Conservation (phyloP, 1,140 invertebrate genomes). For the Meloidogyne floridensis region DNA sequence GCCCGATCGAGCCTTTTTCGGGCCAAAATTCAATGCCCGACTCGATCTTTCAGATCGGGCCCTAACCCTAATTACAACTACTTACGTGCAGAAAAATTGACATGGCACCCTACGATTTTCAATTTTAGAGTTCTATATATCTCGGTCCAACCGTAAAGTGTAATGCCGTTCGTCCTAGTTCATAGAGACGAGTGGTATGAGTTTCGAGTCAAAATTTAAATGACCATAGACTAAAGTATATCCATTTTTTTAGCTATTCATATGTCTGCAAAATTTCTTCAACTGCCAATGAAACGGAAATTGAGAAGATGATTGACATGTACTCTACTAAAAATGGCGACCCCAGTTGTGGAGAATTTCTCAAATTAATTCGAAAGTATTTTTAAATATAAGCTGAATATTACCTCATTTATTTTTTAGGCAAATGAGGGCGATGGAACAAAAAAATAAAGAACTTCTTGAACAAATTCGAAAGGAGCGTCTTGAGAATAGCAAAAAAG, state of each 20-base stretch:
- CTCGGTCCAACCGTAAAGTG: no score
- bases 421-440: background rate
- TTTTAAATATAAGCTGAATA: background rate
- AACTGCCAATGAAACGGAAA: slow-evolving; percentile 9
- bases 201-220: no score
- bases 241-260: slow-evolving; percentile 14
- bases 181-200: no score
- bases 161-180: no score
- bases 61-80: no score
- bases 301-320: slow-evolving; percentile 22
- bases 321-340: slow-evolving; percentile 28
- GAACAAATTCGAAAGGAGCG: background rate
- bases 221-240: no score
- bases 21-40: no score
- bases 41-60: no score
- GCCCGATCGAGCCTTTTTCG: no score
- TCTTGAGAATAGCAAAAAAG: slow-evolving; percentile 12
- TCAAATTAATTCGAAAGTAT: slow-evolving; percentile 27
- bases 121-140: no score
- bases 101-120: no score
- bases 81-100: no score
- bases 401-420: background rate
- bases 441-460: slow-evolving; percentile 14
- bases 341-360: slow-evolving; percentile 26
- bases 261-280: background rate